Evolutionary conservation across 2,113 vertebrate species (phyloP), one percentile per base, ranked within the genome.

Genomic region (Corapipo altera): DNA sequence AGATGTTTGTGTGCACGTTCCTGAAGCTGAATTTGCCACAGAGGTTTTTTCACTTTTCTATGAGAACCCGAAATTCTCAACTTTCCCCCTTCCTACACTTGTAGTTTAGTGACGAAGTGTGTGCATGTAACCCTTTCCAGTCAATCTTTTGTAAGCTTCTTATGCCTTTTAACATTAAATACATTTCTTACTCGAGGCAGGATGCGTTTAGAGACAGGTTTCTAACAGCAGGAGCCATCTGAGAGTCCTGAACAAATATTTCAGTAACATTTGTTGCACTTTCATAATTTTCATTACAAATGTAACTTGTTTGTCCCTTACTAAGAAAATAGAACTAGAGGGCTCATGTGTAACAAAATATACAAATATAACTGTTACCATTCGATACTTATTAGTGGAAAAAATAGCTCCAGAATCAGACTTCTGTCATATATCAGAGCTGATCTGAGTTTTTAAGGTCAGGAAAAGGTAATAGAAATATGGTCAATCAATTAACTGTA

Each of bases 401-500:
- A 16, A 82, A 51, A 16, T 1, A 28, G 6, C 32, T 66, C 19
- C 57, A 46, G 28, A 17, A 22, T 58, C 2, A 2, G 33, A 44
- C 49, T 75, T 57, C n/a, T 13, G 11, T 30, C 5, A 0, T 74
- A 30, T 64, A 71, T 89, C n/a, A 70, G 8, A 26, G 55, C 26
- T 52, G 17, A 86, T 48, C 23, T 78, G 75, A 58, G 5, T 26
- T 46, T 55, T 67, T 51, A 69, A 93, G 54, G 43, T 28, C 19
- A 18, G 55, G 62, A 59, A 58, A 64, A 88, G 12, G 9, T 52
- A 46, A 28, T 30, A 41, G 43, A 62, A 85, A 74, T 44, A 27
- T 0, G 0, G 9, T 75, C 27, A 26, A 9, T 26, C 19, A 74
- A 3, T 67, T 48, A 46, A 71, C 20, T 51, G 11, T 33, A 49